Percentiles rank a stretch among this genome's conserved stretches.
These are phyloP conservation scores for Chanos chanos DNA, from an alignment of 2,797 vertebrate species.

Conservation along the genomic window DNA sequence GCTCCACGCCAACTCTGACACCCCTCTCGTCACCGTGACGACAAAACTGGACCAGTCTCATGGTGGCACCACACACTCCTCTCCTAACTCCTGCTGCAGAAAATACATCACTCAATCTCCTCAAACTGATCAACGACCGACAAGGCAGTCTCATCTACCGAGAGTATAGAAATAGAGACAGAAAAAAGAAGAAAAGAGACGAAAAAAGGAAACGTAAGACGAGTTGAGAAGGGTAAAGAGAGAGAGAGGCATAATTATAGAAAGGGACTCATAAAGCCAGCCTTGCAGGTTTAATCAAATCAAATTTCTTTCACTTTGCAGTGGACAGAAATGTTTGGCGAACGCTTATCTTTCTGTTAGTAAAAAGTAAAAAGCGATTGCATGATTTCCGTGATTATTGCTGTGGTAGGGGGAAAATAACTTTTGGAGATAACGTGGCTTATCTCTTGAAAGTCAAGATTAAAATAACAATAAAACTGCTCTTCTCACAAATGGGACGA, in stretches of 20 bases:
- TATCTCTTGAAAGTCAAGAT: too few species aligned
- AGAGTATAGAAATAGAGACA: neutral
- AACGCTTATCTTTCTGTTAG: too few species aligned
- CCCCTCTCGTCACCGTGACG: constrained; percentile 47
- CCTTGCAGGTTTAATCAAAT: too few species aligned
- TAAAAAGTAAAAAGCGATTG: too few species aligned
- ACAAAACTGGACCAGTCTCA: constrained; percentile 87
- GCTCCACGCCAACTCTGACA: constrained; percentile 79
- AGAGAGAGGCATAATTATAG: too few species aligned
- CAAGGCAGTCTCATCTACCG: constrained; percentile 66
- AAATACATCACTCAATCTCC: constrained; percentile 40
- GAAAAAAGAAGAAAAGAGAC: neutral
- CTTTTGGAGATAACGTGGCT: too few species aligned
- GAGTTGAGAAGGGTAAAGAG: neutral
- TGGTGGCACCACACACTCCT: constrained; percentile 50
- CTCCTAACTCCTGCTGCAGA: constrained; percentile 46
- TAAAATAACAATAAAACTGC: too few species aligned
- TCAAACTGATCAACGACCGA: constrained; percentile 41
- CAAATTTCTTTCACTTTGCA: too few species aligned
- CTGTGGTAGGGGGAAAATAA: too few species aligned
- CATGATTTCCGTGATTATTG: too few species aligned
- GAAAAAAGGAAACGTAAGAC: neutral
- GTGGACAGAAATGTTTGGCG: too few species aligned
- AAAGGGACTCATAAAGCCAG: neutral
- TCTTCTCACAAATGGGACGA: too few species aligned